These are phyloP conservation scores for Chymomyza costata DNA, from an alignment of 1,140 invertebrate species.

Conservation along the genomic window DNA sequence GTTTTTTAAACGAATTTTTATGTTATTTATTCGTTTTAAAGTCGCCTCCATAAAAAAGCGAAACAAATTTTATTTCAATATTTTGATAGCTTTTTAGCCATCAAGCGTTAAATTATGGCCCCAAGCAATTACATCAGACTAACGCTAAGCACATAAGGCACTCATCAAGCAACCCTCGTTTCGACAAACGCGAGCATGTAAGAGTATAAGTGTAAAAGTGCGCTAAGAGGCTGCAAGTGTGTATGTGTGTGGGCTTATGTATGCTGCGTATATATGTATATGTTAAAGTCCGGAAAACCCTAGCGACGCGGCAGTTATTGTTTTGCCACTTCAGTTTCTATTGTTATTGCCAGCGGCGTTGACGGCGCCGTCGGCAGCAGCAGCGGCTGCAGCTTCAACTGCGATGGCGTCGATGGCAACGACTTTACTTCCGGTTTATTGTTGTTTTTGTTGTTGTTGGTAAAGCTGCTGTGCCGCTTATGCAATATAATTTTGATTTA, in stretches of 20 bases:
- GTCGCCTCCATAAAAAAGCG: too few species aligned
- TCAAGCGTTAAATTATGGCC: too few species aligned
- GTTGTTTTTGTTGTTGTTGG: conserved; percentile 22
- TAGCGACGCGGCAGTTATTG: conserved; percentile 63
- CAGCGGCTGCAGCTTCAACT: conserved; percentile 25
- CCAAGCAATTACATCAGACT: too few species aligned
- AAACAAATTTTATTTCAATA: too few species aligned
- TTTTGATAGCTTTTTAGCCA: too few species aligned
- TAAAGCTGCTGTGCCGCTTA: conserved; percentile 35
- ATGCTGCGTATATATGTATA: conserved; percentile 18
- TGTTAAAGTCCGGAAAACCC: conserved; percentile 62
- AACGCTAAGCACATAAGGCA: too few species aligned
- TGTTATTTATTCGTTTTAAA: too few species aligned
- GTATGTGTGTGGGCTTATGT: conserved; percentile 5
- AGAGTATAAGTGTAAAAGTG: conserved; percentile 19
- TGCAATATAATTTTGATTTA: conserved; percentile 72
- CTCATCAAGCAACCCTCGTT: conserved; percentile 27
- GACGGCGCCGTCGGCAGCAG: neutral
- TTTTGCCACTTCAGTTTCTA: conserved; percentile 72
- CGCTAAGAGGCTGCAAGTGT: conserved; percentile 17
- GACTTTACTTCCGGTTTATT: conserved; percentile 48
- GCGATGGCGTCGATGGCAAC: conserved; percentile 42
- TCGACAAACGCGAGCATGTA: conserved; percentile 21
- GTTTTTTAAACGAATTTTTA: too few species aligned
- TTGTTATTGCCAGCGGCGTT: conserved; percentile 59